These are phyloP conservation scores for Mellilla xanthometata DNA, from an alignment of 2,888 invertebrate genomes.

Conservation along the genomic window DNA sequence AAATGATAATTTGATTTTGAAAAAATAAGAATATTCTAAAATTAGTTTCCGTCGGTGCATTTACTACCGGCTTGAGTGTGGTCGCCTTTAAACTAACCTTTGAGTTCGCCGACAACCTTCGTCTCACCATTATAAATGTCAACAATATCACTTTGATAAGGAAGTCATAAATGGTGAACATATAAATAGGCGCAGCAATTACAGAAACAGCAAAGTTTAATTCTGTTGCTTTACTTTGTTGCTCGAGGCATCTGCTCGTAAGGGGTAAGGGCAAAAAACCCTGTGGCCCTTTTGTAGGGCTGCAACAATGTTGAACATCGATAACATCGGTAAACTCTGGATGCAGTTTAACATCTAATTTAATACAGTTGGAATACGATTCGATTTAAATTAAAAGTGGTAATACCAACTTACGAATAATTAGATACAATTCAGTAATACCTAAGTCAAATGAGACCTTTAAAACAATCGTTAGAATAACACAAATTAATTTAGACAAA, in stretches of 20 bases:
- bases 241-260: conserved; percentile 39
- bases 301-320: not conserved
- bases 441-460: no score
- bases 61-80: no score
- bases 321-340: not conserved
- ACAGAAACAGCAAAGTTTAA: conserved; percentile 19
- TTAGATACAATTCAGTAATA: no score
- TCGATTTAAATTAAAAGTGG: no score
- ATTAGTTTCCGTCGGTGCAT: no score
- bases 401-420: no score
- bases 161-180: conserved; percentile 3
- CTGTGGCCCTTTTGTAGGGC: conserved; percentile 12
- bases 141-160: conserved; percentile 3
- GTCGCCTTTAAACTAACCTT: conserved; percentile 18
- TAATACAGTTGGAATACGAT: no score
- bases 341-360: no score
- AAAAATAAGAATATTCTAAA: no score
- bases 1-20: no score
- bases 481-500: no score
- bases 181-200: conserved; percentile 15
- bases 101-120: not conserved
- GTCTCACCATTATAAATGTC: not conserved
- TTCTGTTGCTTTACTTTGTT: conserved; percentile 20
- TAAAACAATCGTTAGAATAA: no score
- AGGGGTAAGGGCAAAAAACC: conserved; percentile 36